These are phyloP conservation scores for Pantherophis guttatus DNA, from an alignment of 2,113 vertebrate genomes.

Conservation along the genomic window DNA sequence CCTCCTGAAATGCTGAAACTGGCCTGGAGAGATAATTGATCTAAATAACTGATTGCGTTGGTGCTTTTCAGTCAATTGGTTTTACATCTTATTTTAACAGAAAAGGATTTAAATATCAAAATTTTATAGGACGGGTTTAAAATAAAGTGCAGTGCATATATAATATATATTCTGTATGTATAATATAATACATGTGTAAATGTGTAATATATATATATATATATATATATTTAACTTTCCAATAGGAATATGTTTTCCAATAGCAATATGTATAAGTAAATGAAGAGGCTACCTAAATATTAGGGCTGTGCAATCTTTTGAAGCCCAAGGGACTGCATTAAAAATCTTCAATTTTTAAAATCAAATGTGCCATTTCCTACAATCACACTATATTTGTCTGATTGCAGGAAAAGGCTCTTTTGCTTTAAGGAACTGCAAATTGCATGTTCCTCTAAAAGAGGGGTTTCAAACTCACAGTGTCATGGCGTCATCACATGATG, in stretches of 20 bases:
- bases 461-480: too few species aligned
- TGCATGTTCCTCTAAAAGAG: not conserved
- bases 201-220: not conserved
- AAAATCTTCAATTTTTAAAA: not conserved
- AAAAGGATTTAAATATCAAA: not conserved
- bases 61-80: not conserved
- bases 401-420: not conserved
- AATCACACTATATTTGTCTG: not conserved
- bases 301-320: not conserved
- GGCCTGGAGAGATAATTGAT: conserved; percentile 10
- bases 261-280: not conserved
- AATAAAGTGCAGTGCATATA: not conserved
- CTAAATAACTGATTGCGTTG: not conserved
- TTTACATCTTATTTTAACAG: conserved; percentile 1
- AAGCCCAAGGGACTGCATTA: not conserved
- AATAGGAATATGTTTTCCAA: not conserved
- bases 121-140: not conserved
- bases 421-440: not conserved
- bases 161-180: not conserved
- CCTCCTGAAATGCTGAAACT: not conserved
- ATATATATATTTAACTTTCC: not conserved
- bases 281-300: not conserved
- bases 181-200: not conserved
- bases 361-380: not conserved
- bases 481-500: too few species aligned